phyloP scores from a whole-genome alignment of 2,113 vertebrate genomes.

The Periophthalmus modestus region DNA sequence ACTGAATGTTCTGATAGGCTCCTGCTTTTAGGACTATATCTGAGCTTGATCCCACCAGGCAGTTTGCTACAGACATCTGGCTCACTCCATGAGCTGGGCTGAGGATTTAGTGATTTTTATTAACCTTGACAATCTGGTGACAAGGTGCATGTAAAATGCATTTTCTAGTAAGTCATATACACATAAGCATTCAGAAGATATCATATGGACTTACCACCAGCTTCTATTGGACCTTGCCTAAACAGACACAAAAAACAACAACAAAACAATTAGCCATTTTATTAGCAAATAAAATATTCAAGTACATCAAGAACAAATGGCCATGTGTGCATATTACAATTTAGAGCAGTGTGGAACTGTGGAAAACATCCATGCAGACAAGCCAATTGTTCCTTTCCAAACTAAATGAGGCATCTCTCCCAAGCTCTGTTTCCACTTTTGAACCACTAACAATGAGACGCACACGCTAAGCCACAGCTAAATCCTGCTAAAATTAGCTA shows the following conservation, averaged over 20 bases:
- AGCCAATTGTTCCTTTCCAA: slow-evolving; percentile 25
- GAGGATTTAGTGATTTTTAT: slow-evolving; percentile 44
- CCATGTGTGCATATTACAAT: not conserved
- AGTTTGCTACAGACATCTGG: slow-evolving; percentile 50
- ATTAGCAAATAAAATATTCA: not conserved
- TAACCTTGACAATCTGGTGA: slow-evolving; percentile 51
- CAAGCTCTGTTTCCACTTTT: slow-evolving; percentile 28
- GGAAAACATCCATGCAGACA: slow-evolving; percentile 48
- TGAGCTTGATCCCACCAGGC: slow-evolving; percentile 35
- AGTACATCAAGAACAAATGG: not conserved
- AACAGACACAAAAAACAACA: slow-evolving; percentile 35
- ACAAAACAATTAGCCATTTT: slow-evolving; percentile 20
- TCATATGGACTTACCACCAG: slow-evolving; percentile 57
- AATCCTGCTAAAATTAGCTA: slow-evolving; percentile 64
- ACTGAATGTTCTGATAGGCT: slow-evolving; percentile 14
- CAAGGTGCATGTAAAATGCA: slow-evolving; percentile 31
- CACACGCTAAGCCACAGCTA: slow-evolving; percentile 42
- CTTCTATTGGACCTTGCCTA: slow-evolving; percentile 47
- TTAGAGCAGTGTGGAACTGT: slow-evolving; percentile 2
- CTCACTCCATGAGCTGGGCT: slow-evolving; percentile 34
- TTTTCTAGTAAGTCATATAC: slow-evolving; percentile 19
- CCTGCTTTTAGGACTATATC: slow-evolving; percentile 7
- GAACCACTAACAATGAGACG: slow-evolving; percentile 32
- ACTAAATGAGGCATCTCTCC: slow-evolving; percentile 35
- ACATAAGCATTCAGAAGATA: not conserved